phyloP scores from a whole-genome alignment of 2,113 vertebrate genomes.

The Pteropus alecto region DNA sequence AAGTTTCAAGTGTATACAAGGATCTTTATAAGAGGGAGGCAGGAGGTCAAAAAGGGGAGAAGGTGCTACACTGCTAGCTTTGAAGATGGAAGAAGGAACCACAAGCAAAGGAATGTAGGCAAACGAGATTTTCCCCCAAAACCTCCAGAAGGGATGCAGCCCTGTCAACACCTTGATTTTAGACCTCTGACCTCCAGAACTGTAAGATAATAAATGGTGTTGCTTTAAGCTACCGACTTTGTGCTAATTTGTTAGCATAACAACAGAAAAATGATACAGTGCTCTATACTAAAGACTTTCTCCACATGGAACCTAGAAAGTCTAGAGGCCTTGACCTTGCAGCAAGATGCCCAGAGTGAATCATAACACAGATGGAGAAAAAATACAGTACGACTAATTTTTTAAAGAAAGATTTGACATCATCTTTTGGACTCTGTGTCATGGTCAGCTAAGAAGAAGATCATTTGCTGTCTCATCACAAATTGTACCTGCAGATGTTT shows the following conservation, averaged over 20 bases:
- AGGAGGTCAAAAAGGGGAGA: not conserved
- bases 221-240: not conserved
- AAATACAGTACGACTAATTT: not conserved
- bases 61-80: not conserved
- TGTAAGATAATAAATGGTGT: not conserved
- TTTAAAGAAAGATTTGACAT: not conserved
- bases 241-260: not conserved
- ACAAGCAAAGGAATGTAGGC: not conserved
- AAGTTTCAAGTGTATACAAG: no score
- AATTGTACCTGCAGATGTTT: not conserved
- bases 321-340: not conserved
- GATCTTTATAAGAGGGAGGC: not conserved
- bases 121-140: not conserved
- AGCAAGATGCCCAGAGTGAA: not conserved
- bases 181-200: not conserved
- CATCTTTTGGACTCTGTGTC: not conserved
- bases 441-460: not conserved
- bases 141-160: not conserved
- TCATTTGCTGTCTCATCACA: not conserved
- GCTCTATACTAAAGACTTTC: not conserved
- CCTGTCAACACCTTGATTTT: not conserved
- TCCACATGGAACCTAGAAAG: not conserved
- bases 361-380: not conserved
- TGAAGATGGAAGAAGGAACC: not conserved
- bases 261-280: not conserved